Percentiles rank a stretch among this genome's conserved stretches.
These are phyloP conservation scores for Macrotrachela quadricornifera DNA, from an alignment of 1,140 invertebrate species.

Conservation along the genomic window DNA sequence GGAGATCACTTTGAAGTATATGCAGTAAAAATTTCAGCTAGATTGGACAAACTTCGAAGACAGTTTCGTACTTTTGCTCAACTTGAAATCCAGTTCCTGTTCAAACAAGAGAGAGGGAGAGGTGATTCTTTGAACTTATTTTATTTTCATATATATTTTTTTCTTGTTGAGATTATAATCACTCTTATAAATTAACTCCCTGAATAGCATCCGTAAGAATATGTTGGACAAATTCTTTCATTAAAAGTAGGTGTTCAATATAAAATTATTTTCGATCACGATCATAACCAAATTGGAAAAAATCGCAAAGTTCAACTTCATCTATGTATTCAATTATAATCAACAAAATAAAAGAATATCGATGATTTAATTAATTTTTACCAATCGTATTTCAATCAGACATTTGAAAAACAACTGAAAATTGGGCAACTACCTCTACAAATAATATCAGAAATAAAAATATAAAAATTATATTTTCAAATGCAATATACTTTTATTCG, in stretches of 20 bases:
- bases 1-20: no score
- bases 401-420: constrained; percentile 44
- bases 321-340: neutral
- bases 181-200: constrained; percentile 34
- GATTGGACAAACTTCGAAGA: no score
- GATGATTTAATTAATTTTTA: constrained; percentile 13
- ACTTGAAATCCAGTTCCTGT: no score
- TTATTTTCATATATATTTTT: no score
- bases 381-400: constrained; percentile 67
- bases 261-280: constrained; percentile 70
- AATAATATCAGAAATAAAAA: neutral
- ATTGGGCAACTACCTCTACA: constrained; percentile 41
- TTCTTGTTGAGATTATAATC: no score
- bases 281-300: constrained; percentile 74
- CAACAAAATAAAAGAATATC: neutral
- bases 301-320: constrained; percentile 46
- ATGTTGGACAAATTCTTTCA: constrained; percentile 68
- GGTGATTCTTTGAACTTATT: no score
- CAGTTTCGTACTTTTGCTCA: no score
- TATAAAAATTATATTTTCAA: neutral
- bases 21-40: no score
- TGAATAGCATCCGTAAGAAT: constrained; percentile 82
- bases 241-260: constrained; percentile 68
- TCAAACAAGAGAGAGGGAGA: no score
- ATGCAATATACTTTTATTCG: constrained; percentile 45